These are phyloP conservation scores for Sebastes alutus DNA, from an alignment of 2,797 vertebrate genomes.

Conservation along the genomic window DNA sequence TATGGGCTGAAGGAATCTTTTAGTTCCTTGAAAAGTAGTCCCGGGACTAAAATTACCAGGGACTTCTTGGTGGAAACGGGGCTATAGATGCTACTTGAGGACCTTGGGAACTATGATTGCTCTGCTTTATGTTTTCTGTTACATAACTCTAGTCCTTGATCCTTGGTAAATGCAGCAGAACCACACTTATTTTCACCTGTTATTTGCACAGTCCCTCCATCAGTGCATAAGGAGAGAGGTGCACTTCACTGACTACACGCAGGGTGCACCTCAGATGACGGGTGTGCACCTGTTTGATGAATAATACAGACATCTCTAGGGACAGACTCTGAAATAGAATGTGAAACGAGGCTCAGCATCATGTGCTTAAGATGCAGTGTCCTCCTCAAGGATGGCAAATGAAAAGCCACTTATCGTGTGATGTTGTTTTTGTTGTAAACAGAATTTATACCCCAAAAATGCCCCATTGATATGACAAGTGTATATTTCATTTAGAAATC, in stretches of 20 bases:
- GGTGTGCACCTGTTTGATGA: conserved; percentile 21
- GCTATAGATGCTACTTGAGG: background rate
- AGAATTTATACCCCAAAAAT: background rate
- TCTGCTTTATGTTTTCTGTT: background rate
- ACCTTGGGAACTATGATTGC: background rate
- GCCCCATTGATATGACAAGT: background rate
- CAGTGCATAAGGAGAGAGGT: background rate
- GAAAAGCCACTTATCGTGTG: background rate
- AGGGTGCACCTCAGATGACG: background rate
- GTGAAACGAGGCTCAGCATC: background rate
- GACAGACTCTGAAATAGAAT: conserved; percentile 23
- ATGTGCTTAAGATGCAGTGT: background rate
- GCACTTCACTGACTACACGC: background rate
- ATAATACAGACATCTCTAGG: conserved; percentile 13
- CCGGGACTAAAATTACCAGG: background rate
- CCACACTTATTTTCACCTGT: background rate
- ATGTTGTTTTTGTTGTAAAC: background rate
- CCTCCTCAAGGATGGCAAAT: background rate
- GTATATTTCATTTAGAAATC: background rate
- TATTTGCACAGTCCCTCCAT: background rate
- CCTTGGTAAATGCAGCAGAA: background rate
- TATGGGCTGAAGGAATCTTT: background rate
- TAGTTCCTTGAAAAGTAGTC: background rate
- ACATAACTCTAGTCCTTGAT: background rate
- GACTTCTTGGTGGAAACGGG: background rate